Evolutionary conservation across 92 coral and sea anemone genomes (phyloP).

Genomic region (Umimayanthus kanabou): DNA sequence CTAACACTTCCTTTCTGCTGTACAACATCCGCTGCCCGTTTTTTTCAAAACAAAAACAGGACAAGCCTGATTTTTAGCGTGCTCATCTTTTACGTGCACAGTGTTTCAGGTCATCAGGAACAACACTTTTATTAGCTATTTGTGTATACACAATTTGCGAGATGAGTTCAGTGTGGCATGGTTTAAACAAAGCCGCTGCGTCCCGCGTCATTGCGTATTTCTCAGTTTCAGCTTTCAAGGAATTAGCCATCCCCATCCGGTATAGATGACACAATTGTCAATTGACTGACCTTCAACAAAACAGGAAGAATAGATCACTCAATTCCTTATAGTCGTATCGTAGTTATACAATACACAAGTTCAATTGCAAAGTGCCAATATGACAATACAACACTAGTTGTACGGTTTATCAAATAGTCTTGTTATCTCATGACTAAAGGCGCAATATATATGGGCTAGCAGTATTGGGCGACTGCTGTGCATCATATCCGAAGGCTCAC

Average conservation of each 20-base stretch:
- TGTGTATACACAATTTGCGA: not conserved
- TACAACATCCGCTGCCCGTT: not conserved
- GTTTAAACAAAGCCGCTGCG: not conserved
- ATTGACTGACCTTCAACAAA: slow-evolving; percentile 11
- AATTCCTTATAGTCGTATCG: not conserved
- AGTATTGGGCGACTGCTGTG: not conserved
- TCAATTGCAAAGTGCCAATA: not conserved
- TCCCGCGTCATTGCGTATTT: not conserved
- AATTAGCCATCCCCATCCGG: slow-evolving; percentile 12
- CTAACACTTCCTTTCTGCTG: not conserved
- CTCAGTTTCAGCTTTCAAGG: slow-evolving; percentile 32
- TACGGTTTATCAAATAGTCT: not conserved
- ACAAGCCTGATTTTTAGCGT: too few species aligned
- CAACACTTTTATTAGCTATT: not conserved
- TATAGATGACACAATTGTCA: not conserved
- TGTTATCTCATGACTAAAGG: too few species aligned
- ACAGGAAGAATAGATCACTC: slow-evolving; percentile 28
- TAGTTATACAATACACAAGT: not conserved
- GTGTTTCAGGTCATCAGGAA: too few species aligned
- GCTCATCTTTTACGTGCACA: too few species aligned
- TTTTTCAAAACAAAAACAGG: too few species aligned
- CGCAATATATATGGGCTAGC: not conserved
- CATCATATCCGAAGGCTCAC: slow-evolving; percentile 24
- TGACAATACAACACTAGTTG: not conserved
- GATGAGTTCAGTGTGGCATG: not conserved